Conservation (phyloP, 2,888 invertebrate genomes). For the Parnassius mnemosyne region DNA sequence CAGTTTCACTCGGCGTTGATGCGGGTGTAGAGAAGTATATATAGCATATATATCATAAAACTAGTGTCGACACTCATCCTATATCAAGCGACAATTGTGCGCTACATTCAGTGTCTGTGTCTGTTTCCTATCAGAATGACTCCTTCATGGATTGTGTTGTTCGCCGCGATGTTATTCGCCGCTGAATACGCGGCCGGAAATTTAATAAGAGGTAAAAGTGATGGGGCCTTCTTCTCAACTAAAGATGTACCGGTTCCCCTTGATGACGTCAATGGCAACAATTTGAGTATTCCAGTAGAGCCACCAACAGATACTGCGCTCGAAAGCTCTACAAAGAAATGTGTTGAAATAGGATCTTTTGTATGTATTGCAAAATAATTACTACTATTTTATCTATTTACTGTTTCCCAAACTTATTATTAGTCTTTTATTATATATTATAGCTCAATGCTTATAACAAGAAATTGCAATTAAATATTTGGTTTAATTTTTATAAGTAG, state of each 20-base stretch:
- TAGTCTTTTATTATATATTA: too few species aligned
- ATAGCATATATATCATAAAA: slow-evolving; percentile 26
- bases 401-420: too few species aligned
- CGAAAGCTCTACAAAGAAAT: slow-evolving; percentile 33
- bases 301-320: slow-evolving; percentile 7
- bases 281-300: slow-evolving; percentile 31
- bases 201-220: slow-evolving; percentile 39
- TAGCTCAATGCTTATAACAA: too few species aligned
- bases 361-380: slow-evolving; percentile 46
- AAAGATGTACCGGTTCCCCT: slow-evolving; percentile 33
- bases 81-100: slow-evolving; percentile 32
- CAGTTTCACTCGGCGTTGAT: slow-evolving; percentile 19
- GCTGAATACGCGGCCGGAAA: slow-evolving; percentile 41
- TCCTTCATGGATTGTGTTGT: slow-evolving; percentile 35
- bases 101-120: slow-evolving; percentile 31
- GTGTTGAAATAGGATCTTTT: slow-evolving; percentile 56
- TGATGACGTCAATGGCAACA: slow-evolving; percentile 32
- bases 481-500: too few species aligned
- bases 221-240: slow-evolving; percentile 29
- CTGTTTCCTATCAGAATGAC: slow-evolving; percentile 36
- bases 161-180: slow-evolving; percentile 33
- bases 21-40: slow-evolving; percentile 26
- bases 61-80: slow-evolving; percentile 31
- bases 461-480: too few species aligned
- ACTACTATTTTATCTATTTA: not conserved